Evolutionary conservation across 1,140 invertebrate genomes (phyloP), one percentile per base, ranked within the genome.

Genomic region (Drosophila pallidifrons): DNA sequence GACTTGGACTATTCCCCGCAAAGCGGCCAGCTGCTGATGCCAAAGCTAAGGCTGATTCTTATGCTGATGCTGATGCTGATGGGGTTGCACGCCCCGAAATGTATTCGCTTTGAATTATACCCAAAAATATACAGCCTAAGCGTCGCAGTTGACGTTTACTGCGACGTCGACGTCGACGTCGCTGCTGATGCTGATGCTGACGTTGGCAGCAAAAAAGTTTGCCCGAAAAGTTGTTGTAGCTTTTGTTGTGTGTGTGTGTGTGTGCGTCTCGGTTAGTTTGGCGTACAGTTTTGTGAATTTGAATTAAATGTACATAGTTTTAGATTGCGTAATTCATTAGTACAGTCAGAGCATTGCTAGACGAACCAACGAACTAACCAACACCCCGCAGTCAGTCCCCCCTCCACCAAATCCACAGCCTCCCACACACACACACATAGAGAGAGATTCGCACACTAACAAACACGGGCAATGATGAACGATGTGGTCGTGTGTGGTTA

Each of bases 241-340:
- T 32, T 15, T 28, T 77, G 52, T 59, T 46, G 63, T 41, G 45
- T 64, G 25, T 55, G 59, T 64, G 41, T 69, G 15, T 71, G 71
- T 57, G 75, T 72, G 82, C 65, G 86, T 86, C 46, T 81, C 59
- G 80, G 81, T 90, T 91, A 90, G 86, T 90, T 90, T 90, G 86
- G 78, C 85, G 86, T 89, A 89, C 87, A 90, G 79, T 81, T 90
- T 87, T 91, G 82, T 91, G 87, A 90, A 90, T 90, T 91, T 91
- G 87, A 90, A 90, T 90, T 90, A 90, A 90, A 90, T 90, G 87
- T 90, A 91, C 89, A 88, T 91, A 91, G 83, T 91, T 91, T 91
- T 91, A 90, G 90, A 91, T 91, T 91, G 89, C 89, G 89, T 91
- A 91, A 91, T 91, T 91, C 89, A 91, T 91, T 91, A 89, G 89